Evolutionary conservation across 2,113 vertebrate genomes (phyloP), one percentile per base, ranked within the genome.

Genomic region (Anthoscopus minutus): DNA sequence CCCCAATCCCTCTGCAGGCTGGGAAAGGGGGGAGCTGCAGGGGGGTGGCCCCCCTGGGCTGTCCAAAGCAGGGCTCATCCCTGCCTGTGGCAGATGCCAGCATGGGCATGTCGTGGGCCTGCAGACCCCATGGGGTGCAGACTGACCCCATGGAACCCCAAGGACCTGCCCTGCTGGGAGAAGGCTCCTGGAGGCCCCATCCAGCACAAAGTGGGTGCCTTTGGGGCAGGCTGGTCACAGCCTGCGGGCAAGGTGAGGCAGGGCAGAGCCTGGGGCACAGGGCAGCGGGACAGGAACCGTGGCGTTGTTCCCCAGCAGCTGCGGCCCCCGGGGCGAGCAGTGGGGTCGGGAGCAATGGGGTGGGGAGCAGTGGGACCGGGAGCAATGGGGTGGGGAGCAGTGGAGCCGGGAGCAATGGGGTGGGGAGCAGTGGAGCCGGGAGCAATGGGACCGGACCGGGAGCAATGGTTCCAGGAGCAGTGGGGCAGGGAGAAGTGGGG

Each of bases 401-500:
- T 0, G 13, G 25, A 27, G 13, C 42, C 42, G 16, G 48, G 31
- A 8, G 1, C 21, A 6, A 47, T 5, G 21, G 25, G 61, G 45
- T 31, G 7, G 13, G 15, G 5, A 33, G 15, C 51, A 18, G 23
- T 0, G 13, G 25, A 27, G 13, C 42, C 42, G 16, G 48, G 31
- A 8, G 1, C 21, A 6, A 47, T 5, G 21, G 25, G 61, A 40
- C 31, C 6, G 13, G 15, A n/a, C n/a, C n/a, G n/a, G n/a, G n/a
- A n/a, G n/a, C n/a, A n/a, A n/a, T n/a, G n/a, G n/a, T n/a, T n/a
- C n/a, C n/a, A n/a, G n/a, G n/a, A n/a, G n/a, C n/a, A n/a, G n/a
- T n/a, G 16, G 0, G 3, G 30, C 2, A n/a, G n/a, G n/a, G 5
- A 33, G 15, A 45, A 18, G 23, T 0, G 13, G 25, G 31, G 13